Percentiles rank a stretch among this genome's conserved stretches.
These are phyloP conservation scores for Herminia tarsipennalis DNA, from an alignment of 2,888 invertebrate species.

Conservation along the genomic window DNA sequence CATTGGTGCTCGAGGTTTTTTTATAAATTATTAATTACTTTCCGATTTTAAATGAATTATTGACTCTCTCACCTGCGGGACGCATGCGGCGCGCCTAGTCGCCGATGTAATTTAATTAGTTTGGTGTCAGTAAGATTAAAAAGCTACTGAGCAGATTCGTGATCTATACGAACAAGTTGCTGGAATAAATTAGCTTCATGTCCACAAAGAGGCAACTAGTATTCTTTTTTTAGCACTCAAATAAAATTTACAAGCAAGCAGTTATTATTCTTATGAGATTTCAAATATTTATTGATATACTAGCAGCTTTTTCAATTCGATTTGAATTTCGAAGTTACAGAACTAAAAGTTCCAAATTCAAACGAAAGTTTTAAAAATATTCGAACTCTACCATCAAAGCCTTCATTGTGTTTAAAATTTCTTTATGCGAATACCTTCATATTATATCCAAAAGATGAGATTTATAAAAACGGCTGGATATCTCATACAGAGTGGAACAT, in stretches of 20 bases:
- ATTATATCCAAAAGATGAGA: constrained; percentile 5
- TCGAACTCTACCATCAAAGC: neutral
- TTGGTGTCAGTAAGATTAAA: constrained; percentile 45
- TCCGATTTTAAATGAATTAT: constrained; percentile 47
- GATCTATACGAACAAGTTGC: constrained; percentile 36
- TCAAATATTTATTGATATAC: constrained; percentile 3
- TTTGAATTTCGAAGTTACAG: no score
- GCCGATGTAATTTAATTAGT: constrained; percentile 40
- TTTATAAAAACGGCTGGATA: constrained; percentile 36
- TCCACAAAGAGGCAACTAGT: constrained; percentile 24
- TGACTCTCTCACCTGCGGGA: constrained; percentile 37
- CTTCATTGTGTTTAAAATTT: neutral
- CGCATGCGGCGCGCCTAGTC: constrained; percentile 28
- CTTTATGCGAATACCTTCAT: no score
- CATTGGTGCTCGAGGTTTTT: constrained; percentile 31
- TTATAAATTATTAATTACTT: constrained; percentile 46
- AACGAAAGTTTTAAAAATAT: constrained; percentile 17
- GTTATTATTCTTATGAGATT: constrained; percentile 15
- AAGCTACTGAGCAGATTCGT: constrained; percentile 38
- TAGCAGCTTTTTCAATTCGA: no score
- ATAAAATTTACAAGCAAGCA: constrained; percentile 19
- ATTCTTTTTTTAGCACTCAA: constrained; percentile 31
- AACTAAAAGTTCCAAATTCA: constrained; percentile 11
- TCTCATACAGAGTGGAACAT: constrained; percentile 35
- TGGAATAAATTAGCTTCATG: constrained; percentile 37